A percentile compares a stretch with the other conserved stretches of the same genome.
These are phyloP conservation scores for Synaphobranchus kaupii DNA, from an alignment of 2,797 vertebrate species.

Conservation along the genomic window DNA sequence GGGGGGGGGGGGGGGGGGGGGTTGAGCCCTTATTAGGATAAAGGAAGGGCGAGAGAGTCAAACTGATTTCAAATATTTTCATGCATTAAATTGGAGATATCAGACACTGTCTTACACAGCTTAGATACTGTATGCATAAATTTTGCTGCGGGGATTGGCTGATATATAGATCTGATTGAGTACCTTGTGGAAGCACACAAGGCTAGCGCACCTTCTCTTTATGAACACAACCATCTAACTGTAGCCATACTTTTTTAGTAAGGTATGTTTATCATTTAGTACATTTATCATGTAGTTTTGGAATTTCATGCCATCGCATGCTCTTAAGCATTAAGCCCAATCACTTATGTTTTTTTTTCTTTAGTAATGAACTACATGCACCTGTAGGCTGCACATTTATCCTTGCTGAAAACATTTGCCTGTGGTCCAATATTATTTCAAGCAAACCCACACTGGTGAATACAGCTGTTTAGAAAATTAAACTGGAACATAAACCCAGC, in stretches of 20 bases:
- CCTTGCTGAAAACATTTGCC: too few relatives aligned
- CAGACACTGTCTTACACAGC: neutral
- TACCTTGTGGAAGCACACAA: neutral
- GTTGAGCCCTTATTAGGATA: neutral
- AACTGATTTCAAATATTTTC: neutral
- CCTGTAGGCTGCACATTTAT: too few relatives aligned
- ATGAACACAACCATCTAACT: neutral
- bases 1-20: neutral
- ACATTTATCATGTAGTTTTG: neutral
- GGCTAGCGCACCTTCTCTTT: neutral
- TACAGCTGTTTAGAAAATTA: too few relatives aligned
- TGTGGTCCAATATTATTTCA: too few relatives aligned
- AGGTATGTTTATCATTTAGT: neutral
- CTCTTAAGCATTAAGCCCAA: too few relatives aligned
- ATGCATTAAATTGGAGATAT: neutral
- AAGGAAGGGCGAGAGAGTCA: neutral
- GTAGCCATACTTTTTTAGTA: neutral
- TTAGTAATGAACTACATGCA: too few relatives aligned
- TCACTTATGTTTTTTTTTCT: too few relatives aligned
- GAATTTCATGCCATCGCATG: too few relatives aligned
- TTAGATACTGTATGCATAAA: neutral
- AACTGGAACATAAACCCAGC: too few relatives aligned
- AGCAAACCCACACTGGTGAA: too few relatives aligned
- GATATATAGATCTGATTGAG: neutral
- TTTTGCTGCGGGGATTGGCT: neutral